phyloP scores from a whole-genome alignment of 2,888 invertebrate species.

The Falcaria lacertinaria region DNA sequence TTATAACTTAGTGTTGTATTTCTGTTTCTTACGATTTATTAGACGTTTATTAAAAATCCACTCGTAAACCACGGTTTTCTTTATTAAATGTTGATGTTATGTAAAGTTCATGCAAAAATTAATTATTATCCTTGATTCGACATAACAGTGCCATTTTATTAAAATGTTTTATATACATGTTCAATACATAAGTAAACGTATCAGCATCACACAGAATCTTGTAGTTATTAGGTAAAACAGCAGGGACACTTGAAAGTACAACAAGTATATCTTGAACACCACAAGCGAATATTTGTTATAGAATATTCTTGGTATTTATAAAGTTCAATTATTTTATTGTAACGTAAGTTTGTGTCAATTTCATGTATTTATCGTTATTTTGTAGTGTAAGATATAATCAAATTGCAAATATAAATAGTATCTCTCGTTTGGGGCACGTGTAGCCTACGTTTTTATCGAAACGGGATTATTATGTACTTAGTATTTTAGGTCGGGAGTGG shows the following conservation, averaged over 20 bases:
- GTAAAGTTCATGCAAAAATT: slow-evolving; percentile 2
- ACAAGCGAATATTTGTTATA: slow-evolving; percentile 70
- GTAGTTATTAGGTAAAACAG: slow-evolving; percentile 34
- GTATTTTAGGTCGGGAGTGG: neutral
- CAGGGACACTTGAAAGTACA: slow-evolving; percentile 57
- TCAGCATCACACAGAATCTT: slow-evolving; percentile 11
- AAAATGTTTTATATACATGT: neutral
- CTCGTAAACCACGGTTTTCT: neutral
- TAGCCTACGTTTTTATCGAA: slow-evolving; percentile 11
- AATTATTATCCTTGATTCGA: no score
- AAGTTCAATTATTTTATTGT: slow-evolving; percentile 37
- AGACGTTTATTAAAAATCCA: no score
- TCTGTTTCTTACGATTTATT: no score
- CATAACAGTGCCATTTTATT: slow-evolving; percentile 9
- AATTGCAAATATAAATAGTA: slow-evolving; percentile 14
- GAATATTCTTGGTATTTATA: slow-evolving; percentile 53
- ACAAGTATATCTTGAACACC: slow-evolving; percentile 41
- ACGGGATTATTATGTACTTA: slow-evolving; percentile 23
- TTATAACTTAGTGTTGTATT: slow-evolving; percentile 13
- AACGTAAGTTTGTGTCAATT: slow-evolving; percentile 53
- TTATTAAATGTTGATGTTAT: neutral
- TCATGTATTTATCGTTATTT: slow-evolving; percentile 39
- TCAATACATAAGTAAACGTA: neutral
- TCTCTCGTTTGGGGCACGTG: slow-evolving; percentile 8
- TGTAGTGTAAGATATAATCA: slow-evolving; percentile 23